These are phyloP conservation scores for Cepaea nemoralis DNA, from an alignment of 1,140 invertebrate genomes.

Conservation along the genomic window DNA sequence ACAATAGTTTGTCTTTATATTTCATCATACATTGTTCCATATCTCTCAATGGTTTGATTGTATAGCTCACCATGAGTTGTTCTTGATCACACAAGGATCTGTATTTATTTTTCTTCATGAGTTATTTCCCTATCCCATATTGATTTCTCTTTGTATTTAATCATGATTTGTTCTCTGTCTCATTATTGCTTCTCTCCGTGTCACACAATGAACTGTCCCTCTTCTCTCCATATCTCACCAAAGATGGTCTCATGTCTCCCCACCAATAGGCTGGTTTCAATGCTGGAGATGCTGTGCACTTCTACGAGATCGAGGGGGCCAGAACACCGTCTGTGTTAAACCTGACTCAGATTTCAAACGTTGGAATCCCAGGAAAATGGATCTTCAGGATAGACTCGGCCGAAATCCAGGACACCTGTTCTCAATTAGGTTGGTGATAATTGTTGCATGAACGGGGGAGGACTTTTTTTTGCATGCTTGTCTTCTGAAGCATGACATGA, in stretches of 20 bases:
- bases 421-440: constrained; percentile 44
- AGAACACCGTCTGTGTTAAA: constrained; percentile 54
- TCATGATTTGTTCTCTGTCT: too few relatives aligned
- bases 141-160: too few relatives aligned
- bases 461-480: neutral
- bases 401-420: constrained; percentile 46
- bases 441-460: neutral
- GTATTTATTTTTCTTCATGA: too few relatives aligned
- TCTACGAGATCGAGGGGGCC: constrained; percentile 54
- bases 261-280: constrained; percentile 59
- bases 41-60: too few relatives aligned
- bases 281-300: constrained; percentile 51
- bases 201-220: too few relatives aligned
- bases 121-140: too few relatives aligned
- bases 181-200: too few relatives aligned
- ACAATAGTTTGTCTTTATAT: too few relatives aligned
- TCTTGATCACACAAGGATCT: too few relatives aligned
- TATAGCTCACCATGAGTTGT: too few relatives aligned
- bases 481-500: neutral
- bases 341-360: constrained; percentile 56
- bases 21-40: too few relatives aligned
- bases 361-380: constrained; percentile 56
- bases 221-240: too few relatives aligned
- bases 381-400: constrained; percentile 54
- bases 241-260: neutral